Base-by-base conservation (phyloP, 2,113 vertebrate genomes). In the Thomomys bottae region DNA sequence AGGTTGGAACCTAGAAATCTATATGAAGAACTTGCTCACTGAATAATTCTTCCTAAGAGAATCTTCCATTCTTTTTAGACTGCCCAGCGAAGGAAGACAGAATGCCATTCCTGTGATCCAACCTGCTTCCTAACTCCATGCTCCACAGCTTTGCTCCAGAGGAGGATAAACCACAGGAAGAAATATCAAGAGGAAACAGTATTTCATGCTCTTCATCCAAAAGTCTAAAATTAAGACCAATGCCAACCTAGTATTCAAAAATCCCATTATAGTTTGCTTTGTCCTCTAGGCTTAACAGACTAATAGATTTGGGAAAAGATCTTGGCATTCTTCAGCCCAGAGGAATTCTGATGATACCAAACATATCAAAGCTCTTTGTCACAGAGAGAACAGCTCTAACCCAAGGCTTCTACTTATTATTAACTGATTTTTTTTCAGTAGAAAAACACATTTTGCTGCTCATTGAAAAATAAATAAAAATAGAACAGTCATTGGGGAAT, bases 391-490 rank as follows among this genome's bases (percentile, higher is more conserved):
- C n/a, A 77, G 17, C 17, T 70, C 54, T 12, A 34, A 38, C 26
- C 73, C 23, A 84, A 32, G 24, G 6, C n/a, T 28, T 73, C 12
- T 23, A 11, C 30, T 36, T 63, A 71, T 71, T 71, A 36, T 80
- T 59, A 82, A 28, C 21, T 72, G 76, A 38, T 75, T 90, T 94
- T 75, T 90, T 94, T 67, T 20, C 38, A 72, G 38, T 67, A 38
- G 40, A 71, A 67, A 36, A 71, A n/a, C 45, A 57, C 9, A 32
- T 57, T 80, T 20, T 49, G 7, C n/a, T 71, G 49, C 40, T 75
- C 84, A 93, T 77, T 86, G 49, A 54, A 94, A 94, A 61, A 61
- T 15, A 87, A 66, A 61, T 54, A 68, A 87, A 89, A 90, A 75
- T 26, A 23, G 66, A 32, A 26, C 57, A 23, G 36, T 4, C 73